Percentiles rank a stretch among this genome's conserved stretches.
Conservation (phyloP, 2,113 vertebrate species). For the Penelope pileata region DNA sequence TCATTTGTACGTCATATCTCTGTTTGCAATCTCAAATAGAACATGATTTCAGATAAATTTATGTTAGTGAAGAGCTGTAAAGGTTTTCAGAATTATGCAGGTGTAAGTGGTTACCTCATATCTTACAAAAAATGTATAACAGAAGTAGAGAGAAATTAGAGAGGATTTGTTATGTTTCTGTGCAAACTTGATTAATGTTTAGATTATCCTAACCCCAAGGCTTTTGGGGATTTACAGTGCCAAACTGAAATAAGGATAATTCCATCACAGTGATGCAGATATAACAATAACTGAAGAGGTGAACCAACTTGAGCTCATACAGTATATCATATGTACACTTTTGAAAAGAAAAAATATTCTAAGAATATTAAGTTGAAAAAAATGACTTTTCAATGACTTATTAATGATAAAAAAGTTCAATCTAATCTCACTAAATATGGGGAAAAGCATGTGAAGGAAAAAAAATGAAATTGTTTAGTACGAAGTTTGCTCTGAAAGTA, state of each 20-base stretch:
- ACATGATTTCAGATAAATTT: background rate
- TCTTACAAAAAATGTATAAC: slow-evolving; percentile 24
- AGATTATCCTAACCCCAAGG: slow-evolving; percentile 9
- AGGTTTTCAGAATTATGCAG: background rate
- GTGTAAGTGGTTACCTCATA: background rate
- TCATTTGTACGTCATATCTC: background rate
- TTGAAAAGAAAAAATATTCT: background rate
- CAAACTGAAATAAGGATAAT: slow-evolving; percentile 27
- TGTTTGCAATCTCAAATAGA: background rate
- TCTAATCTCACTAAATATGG: background rate
- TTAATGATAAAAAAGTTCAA: background rate
- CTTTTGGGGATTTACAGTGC: background rate
- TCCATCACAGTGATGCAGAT: background rate
- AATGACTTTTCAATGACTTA: background rate
- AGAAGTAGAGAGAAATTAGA: slow-evolving; percentile 31
- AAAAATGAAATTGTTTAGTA: no score
- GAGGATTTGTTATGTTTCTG: slow-evolving; percentile 5
- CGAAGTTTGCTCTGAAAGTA: no score
- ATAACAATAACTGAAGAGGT: background rate
- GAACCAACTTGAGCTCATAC: background rate
- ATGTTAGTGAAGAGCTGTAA: background rate
- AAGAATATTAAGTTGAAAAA: background rate
- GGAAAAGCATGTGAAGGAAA: background rate
- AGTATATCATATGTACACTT: background rate
- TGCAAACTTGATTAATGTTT: slow-evolving; percentile 9